Conservation (phyloP, 2,797 vertebrate genomes). For the Spondyliosoma cantharus region DNA sequence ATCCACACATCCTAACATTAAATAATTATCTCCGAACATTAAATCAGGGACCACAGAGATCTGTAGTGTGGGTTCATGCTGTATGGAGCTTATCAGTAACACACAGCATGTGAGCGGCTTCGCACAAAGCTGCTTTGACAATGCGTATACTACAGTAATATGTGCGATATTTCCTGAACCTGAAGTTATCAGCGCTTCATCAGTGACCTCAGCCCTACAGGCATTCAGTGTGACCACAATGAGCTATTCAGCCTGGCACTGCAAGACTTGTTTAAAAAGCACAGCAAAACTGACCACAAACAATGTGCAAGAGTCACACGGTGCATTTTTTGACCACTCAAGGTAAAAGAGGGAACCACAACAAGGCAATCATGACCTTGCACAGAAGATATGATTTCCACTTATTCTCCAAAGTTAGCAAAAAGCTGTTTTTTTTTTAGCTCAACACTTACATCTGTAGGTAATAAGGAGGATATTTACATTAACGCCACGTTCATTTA, state of each 20-base stretch:
- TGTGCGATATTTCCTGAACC: slow-evolving; percentile 56
- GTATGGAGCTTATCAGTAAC: slow-evolving; percentile 21
- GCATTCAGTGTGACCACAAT: slow-evolving; percentile 58
- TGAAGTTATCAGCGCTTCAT: slow-evolving; percentile 61
- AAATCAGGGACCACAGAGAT: slow-evolving; percentile 5
- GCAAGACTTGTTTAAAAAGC: slow-evolving; percentile 35
- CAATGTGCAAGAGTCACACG: slow-evolving; percentile 30
- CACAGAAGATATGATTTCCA: slow-evolving; percentile 3
- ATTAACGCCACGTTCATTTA: not conserved
- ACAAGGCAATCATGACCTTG: slow-evolving; percentile 26
- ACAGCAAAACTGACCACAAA: slow-evolving; percentile 39
- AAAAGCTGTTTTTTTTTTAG: not conserved
- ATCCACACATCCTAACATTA: slow-evolving; percentile 7
- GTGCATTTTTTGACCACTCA: slow-evolving; percentile 27
- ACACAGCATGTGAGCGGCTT: slow-evolving; percentile 3
- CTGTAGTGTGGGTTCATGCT: not conserved
- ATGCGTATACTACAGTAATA: slow-evolving; percentile 34
- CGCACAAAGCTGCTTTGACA: slow-evolving; percentile 26
- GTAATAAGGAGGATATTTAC: not conserved
- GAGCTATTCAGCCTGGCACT: slow-evolving; percentile 59
- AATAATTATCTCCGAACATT: slow-evolving; percentile 38
- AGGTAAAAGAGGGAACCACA: slow-evolving; percentile 31
- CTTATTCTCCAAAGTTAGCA: slow-evolving; percentile 3
- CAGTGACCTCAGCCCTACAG: slow-evolving; percentile 57
- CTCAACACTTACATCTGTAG: not conserved